These are phyloP conservation scores for Actenoides lindsayi DNA, from an alignment of 2,113 vertebrate species.

Conservation along the genomic window DNA sequence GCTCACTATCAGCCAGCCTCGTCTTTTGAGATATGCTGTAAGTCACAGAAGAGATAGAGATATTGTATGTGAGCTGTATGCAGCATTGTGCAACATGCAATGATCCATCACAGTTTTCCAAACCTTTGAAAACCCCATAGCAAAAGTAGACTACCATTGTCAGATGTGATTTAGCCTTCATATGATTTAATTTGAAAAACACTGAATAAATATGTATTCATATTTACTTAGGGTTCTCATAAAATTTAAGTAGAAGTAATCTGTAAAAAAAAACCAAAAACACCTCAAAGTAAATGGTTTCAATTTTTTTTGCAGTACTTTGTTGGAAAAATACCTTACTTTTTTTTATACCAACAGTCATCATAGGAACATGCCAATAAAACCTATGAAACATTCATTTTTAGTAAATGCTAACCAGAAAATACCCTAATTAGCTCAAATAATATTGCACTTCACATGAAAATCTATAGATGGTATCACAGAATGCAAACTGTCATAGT, in stretches of 20 bases:
- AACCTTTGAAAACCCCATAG: background rate
- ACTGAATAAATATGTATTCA: background rate
- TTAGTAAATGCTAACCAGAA: background rate
- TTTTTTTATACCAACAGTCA: background rate
- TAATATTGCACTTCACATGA: background rate
- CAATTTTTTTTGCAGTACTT: background rate
- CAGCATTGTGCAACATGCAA: accelerated
- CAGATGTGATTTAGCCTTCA: background rate
- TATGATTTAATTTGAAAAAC: background rate
- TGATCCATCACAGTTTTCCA: background rate
- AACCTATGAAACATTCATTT: background rate
- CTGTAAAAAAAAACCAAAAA: background rate
- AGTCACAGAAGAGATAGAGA: background rate
- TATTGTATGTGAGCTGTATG: background rate
- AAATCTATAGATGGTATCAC: background rate
- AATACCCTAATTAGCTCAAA: background rate
- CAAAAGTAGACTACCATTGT: background rate
- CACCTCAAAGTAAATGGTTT: background rate
- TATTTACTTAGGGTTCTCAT: background rate
- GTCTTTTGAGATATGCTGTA: background rate
- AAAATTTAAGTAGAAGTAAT: background rate
- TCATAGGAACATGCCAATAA: background rate
- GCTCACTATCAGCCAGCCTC: background rate
- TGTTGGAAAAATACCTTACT: background rate
- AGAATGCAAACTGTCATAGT: background rate